Base-by-base conservation (phyloP, 2,797 vertebrate species). In the Vespertilio murinus region DNA sequence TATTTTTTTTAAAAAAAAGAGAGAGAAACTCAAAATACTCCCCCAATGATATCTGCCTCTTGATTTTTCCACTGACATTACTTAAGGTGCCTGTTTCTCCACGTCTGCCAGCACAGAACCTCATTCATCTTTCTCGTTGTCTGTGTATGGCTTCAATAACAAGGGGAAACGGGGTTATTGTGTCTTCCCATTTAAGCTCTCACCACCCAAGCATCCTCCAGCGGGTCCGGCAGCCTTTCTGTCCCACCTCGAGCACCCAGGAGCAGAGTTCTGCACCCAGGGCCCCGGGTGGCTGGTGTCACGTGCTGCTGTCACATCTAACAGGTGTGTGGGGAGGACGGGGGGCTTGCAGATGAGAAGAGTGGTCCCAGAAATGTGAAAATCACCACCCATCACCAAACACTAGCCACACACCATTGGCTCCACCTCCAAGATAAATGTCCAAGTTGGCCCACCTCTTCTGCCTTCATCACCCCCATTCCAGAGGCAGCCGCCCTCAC, bases 401-500 rank as follows among this genome's bases (percentile, higher is more conserved):
- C 47, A 40, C n/a, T 6, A 5, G 4, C 22, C 54, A 38, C 1
- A 0, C 56, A 40, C 40, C 2, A 23, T 3, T 18, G 35, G 33
- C 28, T 69, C 59, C 38, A 40, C 25, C 25, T 83, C 38, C 12
- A 47, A 65, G 56, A 23, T 10, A 64, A 38, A 13, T 0, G 9
- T 38, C 83, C 83, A 12, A 38, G 74, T 61, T 17, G 6, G 7
- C 5, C 69, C 3, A 0, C n/a, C 10, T 52, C 14, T 4, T 47
- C 82, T 2, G 3, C 23, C 42, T 85, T 35, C n/a, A 18, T 40
- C 35, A 3, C 65, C 67, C 30, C 30, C 2, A 0, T n/a, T n/a
- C 11, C 28, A 67, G 70, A 70, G 14, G 12, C 45, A 30, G 80
- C n/a, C 5, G 0, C 17, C 18, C 47, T 65, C 91, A 45, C 9